These are phyloP conservation scores for Phyllotis vaccarum DNA, from an alignment of 2,797 vertebrate species.

Conservation along the genomic window DNA sequence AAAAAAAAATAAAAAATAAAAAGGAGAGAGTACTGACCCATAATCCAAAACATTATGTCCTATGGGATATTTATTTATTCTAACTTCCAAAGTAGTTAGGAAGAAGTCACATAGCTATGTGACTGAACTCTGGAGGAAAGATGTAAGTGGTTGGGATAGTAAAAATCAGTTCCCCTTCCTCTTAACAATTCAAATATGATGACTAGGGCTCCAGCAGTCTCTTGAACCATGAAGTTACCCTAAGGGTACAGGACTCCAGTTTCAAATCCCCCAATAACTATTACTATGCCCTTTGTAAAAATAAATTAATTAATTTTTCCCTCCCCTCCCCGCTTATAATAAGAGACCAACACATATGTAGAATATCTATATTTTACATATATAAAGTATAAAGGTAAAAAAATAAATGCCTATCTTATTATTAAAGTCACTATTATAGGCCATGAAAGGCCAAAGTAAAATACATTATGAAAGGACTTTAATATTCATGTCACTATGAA, in stretches of 20 bases:
- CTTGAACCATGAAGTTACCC: background rate
- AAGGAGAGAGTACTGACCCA: background rate
- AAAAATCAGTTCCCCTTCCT: background rate
- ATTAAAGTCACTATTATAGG: background rate
- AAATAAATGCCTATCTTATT: slow-evolving; percentile 14
- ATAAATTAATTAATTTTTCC: background rate
- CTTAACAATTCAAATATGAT: background rate
- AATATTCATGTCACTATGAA: background rate
- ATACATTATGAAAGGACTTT: slow-evolving; percentile 33
- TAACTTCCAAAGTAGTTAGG: background rate
- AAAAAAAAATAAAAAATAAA: background rate
- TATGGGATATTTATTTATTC: background rate
- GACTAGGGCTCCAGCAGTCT: background rate
- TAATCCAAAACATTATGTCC: background rate
- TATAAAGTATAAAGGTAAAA: slow-evolving; percentile 58
- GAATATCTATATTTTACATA: slow-evolving; percentile 36
- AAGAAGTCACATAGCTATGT: background rate
- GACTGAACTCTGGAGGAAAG: background rate
- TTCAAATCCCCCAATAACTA: background rate
- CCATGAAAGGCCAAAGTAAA: background rate
- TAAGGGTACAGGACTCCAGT: background rate
- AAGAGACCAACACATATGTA: background rate
- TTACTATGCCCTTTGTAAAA: background rate
- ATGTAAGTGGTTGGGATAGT: background rate
- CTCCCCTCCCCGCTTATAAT: background rate